Base-by-base conservation (phyloP, 2,888 invertebrate species). In the Platycheirus rosarum region DNA sequence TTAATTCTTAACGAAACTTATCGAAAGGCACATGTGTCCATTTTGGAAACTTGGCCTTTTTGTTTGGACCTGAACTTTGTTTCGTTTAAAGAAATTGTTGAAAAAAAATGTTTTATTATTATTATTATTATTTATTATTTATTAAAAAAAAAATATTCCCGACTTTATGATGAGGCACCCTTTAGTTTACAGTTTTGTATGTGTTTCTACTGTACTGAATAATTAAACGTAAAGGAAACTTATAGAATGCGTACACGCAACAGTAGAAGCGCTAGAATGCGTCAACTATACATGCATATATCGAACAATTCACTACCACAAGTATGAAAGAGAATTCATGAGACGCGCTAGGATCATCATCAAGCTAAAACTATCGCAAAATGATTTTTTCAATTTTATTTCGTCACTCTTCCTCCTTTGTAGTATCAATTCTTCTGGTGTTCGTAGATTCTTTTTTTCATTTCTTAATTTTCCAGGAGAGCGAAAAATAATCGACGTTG, bases 301-400 rank as follows among this genome's bases (percentile, higher is more conserved):
- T 53, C 2, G 13, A 29, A 53, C 32, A 29, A 18, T 35, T 6
- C 6, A 18, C 29, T 5, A 9, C 18, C 60, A 66, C 71, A 35
- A 78, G 60, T 66, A 73, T 68, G 68, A 78, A 78, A 62, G 78
- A 53, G 60, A 73, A 68, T 66, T 51, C 60, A 65, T 51, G 71
- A 71, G 71, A 20, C 53, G 46, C 66, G 78, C 73, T 78, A 78
- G 73, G 73, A 78, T 73, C 73, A 73, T 78, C 18, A 35, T 53
- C 53, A 66, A 66, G 66, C 51, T 46, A 73, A 73, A 66, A n/a
- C n/a, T 78, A 78, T 69, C 62, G 73, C 53, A 37, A 66, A 78
- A 78, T 73, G 78, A 78, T 73, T 78, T 73, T 66, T 57, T 78
- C 26, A 35, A 23, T 73, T 78, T 44, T 18, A 57, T 53, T 70